Conservation (phyloP, 1,140 invertebrate genomes). For the Branchinecta lindahli region DNA sequence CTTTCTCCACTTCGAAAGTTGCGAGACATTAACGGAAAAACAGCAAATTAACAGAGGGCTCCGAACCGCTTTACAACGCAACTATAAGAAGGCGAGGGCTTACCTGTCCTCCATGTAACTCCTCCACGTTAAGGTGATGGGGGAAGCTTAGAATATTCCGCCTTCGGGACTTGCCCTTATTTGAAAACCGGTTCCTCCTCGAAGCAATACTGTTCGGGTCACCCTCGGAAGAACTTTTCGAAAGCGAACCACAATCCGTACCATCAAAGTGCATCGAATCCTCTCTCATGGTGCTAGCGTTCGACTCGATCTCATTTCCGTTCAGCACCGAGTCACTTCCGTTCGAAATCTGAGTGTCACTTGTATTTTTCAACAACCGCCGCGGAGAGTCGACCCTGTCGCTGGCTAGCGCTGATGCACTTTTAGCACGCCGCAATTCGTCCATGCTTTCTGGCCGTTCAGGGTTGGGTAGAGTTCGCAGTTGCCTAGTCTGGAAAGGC, state of each 20-base stretch:
- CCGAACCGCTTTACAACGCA: too few species aligned
- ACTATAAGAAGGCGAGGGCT: conserved; percentile 9
- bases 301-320: neutral
- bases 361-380: conserved; percentile 1
- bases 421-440: neutral
- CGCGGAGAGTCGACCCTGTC: conserved; percentile 6
- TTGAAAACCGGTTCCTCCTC: conserved; percentile 24
- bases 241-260: conserved; percentile 33
- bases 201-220: conserved; percentile 25
- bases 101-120: conserved; percentile 45
- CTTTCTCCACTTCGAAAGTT: too few species aligned
- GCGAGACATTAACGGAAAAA: too few species aligned
- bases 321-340: neutral
- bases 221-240: conserved; percentile 33
- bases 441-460: neutral
- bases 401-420: conserved; percentile 7
- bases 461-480: conserved; percentile 11
- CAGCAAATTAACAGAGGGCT: too few species aligned
- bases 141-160: conserved; percentile 35
- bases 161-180: conserved; percentile 32
- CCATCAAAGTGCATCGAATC: conserved; percentile 19
- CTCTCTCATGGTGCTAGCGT: conserved; percentile 10
- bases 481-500: conserved; percentile 17
- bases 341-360: conserved; percentile 10
- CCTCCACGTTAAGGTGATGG: conserved; percentile 46